Conservation (phyloP, 2,797 vertebrate genomes). For the Danionella dracula region DNA sequence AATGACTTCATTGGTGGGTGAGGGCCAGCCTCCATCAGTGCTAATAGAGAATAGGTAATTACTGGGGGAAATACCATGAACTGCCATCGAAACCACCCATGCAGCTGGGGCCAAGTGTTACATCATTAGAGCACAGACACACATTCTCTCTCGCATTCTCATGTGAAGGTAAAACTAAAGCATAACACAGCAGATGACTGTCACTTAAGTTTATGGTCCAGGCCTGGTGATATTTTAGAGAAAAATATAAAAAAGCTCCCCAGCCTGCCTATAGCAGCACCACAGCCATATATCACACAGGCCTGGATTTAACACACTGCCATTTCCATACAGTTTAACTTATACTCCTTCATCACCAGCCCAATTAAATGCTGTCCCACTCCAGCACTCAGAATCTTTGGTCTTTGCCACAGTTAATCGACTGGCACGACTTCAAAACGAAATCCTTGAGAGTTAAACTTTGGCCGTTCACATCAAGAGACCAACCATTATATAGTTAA, state of each 20-base stretch:
- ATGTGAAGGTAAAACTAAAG: slow-evolving; percentile 53
- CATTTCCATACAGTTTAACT: slow-evolving; percentile 41
- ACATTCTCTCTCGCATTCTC: not conserved
- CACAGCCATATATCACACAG: slow-evolving; percentile 46
- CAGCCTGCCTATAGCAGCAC: slow-evolving; percentile 32
- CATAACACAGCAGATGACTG: slow-evolving; percentile 56
- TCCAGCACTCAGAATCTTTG: slow-evolving; percentile 32
- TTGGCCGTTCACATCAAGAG: slow-evolving; percentile 45
- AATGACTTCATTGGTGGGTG: slow-evolving; percentile 77
- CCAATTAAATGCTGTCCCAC: slow-evolving; percentile 47
- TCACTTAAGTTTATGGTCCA: slow-evolving; percentile 66
- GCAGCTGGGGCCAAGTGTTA: slow-evolving; percentile 79
- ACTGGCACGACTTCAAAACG: slow-evolving; percentile 51
- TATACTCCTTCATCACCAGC: slow-evolving; percentile 28
- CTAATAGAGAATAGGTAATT: slow-evolving; percentile 67
- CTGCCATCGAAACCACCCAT: slow-evolving; percentile 70
- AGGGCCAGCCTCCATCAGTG: slow-evolving; percentile 67
- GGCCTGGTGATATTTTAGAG: slow-evolving; percentile 65
- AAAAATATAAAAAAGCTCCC: slow-evolving; percentile 15
- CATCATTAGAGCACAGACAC: slow-evolving; percentile 72
- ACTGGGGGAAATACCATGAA: slow-evolving; percentile 65
- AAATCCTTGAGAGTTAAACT: slow-evolving; percentile 24
- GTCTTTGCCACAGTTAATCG: slow-evolving; percentile 48
- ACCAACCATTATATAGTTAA: slow-evolving; percentile 50
- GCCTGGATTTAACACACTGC: slow-evolving; percentile 41